phyloP scores from a whole-genome alignment of 2,113 vertebrate genomes.

The Xyliphius kryptos region DNA sequence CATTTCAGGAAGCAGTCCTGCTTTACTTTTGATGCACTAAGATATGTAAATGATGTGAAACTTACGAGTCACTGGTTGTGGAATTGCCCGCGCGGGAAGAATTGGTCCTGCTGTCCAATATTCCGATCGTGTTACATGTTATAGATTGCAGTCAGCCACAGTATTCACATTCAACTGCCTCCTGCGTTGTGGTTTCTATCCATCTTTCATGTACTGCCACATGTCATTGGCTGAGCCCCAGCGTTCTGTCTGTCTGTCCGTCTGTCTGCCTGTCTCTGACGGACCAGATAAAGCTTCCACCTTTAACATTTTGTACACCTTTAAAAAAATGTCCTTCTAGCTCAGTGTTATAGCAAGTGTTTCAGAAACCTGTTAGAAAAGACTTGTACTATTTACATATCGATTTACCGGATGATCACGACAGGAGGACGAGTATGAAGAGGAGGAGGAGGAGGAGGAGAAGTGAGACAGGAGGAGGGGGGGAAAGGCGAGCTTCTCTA shows the following conservation, averaged over 20 bases:
- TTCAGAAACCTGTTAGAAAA: slow-evolving; percentile 84
- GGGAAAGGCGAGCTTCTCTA: slow-evolving; percentile 98
- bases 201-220: slow-evolving; percentile 44
- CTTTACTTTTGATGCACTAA: too few relatives aligned
- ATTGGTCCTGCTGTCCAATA: too few relatives aligned
- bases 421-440: too few relatives aligned
- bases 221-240: too few relatives aligned
- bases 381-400: slow-evolving; percentile 82
- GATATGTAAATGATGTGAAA: too few relatives aligned
- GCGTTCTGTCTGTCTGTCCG: slow-evolving; percentile 16
- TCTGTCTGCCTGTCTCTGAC: slow-evolving; percentile 42
- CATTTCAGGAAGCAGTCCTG: too few relatives aligned
- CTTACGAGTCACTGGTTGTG: too few relatives aligned
- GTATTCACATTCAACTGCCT: slow-evolving; percentile 3
- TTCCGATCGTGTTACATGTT: too few relatives aligned
- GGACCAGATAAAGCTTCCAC: slow-evolving; percentile 78
- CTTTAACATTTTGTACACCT: slow-evolving; percentile 71
- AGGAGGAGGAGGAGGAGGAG: too few relatives aligned
- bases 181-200: slow-evolving; percentile 38
- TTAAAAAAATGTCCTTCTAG: slow-evolving; percentile 74
- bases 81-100: too few relatives aligned
- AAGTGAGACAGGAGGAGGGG: slow-evolving; percentile 56
- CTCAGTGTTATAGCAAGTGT: slow-evolving; percentile 89
- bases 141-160: too few relatives aligned
- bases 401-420: too few relatives aligned